These are phyloP conservation scores for Acomys russatus DNA, from an alignment of 2,797 vertebrate species.

Conservation along the genomic window DNA sequence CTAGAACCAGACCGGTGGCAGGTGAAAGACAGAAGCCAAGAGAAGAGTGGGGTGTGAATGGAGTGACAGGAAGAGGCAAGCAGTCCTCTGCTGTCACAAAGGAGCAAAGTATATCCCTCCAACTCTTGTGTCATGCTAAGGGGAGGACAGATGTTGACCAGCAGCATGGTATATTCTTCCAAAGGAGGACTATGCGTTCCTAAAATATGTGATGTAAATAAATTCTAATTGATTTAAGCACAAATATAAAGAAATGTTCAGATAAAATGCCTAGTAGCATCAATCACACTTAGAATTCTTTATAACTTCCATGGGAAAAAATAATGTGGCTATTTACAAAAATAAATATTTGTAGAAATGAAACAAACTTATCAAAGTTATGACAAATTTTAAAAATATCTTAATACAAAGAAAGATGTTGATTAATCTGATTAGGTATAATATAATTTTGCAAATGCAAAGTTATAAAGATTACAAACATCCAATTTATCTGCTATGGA, in stretches of 20 bases:
- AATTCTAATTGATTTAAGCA: background rate
- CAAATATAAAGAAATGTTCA: constrained; percentile 14
- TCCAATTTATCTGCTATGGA: too few relatives aligned
- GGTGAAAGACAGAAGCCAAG: background rate
- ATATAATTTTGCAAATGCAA: too few relatives aligned
- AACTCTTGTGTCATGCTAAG: background rate
- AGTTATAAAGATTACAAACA: too few relatives aligned
- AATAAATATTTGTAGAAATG: constrained; percentile 12
- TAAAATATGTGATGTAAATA: background rate
- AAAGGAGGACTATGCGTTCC: background rate
- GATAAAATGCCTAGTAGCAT: background rate
- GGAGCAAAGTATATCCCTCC: background rate
- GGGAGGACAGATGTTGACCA: background rate
- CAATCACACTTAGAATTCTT: background rate
- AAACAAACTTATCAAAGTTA: background rate
- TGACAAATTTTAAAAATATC: background rate
- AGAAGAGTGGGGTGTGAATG: background rate
- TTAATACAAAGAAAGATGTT: background rate
- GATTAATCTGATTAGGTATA: background rate
- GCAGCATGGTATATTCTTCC: background rate
- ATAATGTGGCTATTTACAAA: background rate
- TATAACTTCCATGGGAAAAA: background rate
- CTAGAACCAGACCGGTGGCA: background rate
- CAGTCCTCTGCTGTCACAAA: background rate
- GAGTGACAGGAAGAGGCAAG: background rate